Base-by-base conservation (phyloP, 1,140 invertebrate species). In the Pachyrhynchus sulphureomaculatus region DNA sequence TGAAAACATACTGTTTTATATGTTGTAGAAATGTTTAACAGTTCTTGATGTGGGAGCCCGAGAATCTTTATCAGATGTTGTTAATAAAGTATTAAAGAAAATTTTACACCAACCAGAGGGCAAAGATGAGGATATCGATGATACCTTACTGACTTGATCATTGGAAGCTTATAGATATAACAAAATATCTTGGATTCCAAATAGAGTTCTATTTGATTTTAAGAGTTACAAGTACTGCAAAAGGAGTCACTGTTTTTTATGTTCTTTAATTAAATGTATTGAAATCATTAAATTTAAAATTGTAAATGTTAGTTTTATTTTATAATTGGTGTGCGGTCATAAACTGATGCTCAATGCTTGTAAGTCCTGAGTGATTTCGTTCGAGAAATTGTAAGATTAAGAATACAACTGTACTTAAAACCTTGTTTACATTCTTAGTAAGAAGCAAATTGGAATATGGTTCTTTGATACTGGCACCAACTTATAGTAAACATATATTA, bases 71-170 rank as follows among this genome's bases (percentile, higher is more conserved):
- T 85, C 81, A 51, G 95, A 98, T 76, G 93, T 95, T 17, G 88
- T 95, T 44, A 89, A 86, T 62, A 92, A 92, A 82, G 88, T 88
- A 26, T 77, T 92, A 57, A 83, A 84, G 53, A 92, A 91, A 78
- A 82, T 88, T 13, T 78, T 86, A 15, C 82, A 81, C 18, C 88
- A 90, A 70, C 81, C 87, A 9, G 88, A 93, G 75, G 86, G 87
- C 59, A 91, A 92, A 73, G 87, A 92, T 72, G 93, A 96, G 75
- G 91, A 95, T 71, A 82, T 96, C 56, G 95, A 96, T 76, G 92
- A 93, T 73, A 96, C 94, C 20, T 78, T 96, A 72, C 82, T 95
- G 67, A 88, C 85, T 73, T 90, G 85, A 88, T 75, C 66, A 53
- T n/a, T 13, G 51, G 18, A 39, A 39, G 4, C 18, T n/a, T 5